phyloP scores from a whole-genome alignment of 2,888 invertebrate genomes.

The Platycheirus rosarum region DNA sequence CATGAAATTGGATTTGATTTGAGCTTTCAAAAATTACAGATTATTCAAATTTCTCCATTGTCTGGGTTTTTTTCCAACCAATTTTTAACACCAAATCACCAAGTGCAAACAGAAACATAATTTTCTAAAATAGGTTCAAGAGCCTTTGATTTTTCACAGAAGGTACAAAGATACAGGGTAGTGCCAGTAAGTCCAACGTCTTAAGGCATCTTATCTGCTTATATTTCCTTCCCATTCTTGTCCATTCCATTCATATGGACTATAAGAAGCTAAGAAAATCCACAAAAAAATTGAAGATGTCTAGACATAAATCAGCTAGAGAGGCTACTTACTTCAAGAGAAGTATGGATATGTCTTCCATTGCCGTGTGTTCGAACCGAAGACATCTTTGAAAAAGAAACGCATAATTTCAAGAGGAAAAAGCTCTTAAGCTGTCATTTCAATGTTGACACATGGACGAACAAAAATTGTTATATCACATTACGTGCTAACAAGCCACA shows the following conservation, averaged over 20 bases:
- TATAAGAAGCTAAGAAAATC: background rate
- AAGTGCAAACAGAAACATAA: no score
- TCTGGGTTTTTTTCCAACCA: no score
- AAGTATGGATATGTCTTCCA: background rate
- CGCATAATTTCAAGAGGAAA: background rate
- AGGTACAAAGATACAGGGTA: no score
- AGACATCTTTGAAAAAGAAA: background rate
- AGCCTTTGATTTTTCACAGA: no score
- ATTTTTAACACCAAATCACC: no score
- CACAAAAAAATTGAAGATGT: background rate
- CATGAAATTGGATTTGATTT: no score
- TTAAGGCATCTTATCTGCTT: slow-evolving; percentile 17
- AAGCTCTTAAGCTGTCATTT: slow-evolving; percentile 19
- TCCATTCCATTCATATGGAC: background rate
- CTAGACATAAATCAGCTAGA: slow-evolving; percentile 42
- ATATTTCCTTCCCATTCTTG: background rate
- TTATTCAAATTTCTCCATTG: no score
- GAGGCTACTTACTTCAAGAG: background rate
- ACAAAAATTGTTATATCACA: slow-evolving; percentile 8
- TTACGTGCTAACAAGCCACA: background rate
- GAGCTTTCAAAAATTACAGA: no score
- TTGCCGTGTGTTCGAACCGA: background rate
- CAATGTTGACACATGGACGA: background rate
- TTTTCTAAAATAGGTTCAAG: no score
- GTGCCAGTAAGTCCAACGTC: no score